A percentile compares a stretch with the other conserved stretches of the same genome.
phyloP scores from a whole-genome alignment of 2,797 vertebrate genomes.

The Smutsia gigantea region DNA sequence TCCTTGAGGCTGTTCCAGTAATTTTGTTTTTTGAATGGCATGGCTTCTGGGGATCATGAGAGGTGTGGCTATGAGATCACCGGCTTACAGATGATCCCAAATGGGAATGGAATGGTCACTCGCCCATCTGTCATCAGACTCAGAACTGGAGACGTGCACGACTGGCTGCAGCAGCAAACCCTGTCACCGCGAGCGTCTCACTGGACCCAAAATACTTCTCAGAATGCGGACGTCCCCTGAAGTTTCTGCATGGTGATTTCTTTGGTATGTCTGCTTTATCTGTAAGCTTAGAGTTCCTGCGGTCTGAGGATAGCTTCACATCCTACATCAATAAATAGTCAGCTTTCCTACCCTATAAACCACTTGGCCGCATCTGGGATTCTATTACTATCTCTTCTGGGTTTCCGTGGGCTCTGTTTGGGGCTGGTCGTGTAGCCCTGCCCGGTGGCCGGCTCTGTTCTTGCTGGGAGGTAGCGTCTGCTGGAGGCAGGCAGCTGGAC shows the following conservation, averaged over 20 bases:
- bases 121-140: not conserved
- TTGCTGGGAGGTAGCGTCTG: conserved; percentile 67
- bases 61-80: not conserved
- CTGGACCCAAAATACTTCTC: not conserved
- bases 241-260: conserved; percentile 11
- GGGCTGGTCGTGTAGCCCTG: conserved; percentile 36
- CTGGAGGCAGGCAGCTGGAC: conserved; percentile 61
- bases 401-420: conserved; percentile 44
- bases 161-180: not conserved
- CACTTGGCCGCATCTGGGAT: conserved; percentile 46
- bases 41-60: not conserved
- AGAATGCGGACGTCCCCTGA: not conserved
- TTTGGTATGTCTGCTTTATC: conserved; percentile 4
- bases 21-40: not conserved
- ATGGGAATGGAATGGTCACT: not conserved
- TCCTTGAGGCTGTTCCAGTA: not conserved
- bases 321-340: conserved; percentile 40
- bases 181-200: not conserved
- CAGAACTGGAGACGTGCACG: not conserved
- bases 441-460: conserved; percentile 60
- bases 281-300: not conserved
- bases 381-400: conserved; percentile 30
- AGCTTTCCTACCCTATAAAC: not conserved
- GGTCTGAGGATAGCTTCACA: conserved; percentile 1
- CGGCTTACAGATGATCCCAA: not conserved